These are phyloP conservation scores for Hyles euphorbiae DNA, from an alignment of 1,140 invertebrate species.

Conservation along the genomic window DNA sequence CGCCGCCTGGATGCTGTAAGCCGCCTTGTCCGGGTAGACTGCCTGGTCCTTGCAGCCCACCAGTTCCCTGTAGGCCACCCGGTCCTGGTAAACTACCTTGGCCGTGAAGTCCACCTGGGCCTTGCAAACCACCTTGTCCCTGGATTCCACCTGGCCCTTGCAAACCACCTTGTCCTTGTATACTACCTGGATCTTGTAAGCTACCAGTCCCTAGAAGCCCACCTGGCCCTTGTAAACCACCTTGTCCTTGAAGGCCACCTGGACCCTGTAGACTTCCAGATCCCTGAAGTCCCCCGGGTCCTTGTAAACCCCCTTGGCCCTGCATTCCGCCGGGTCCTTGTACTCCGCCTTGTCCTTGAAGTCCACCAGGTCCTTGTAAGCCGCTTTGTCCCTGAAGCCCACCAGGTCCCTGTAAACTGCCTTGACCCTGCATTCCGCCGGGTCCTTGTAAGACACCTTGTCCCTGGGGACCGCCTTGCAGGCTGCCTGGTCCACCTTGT, in stretches of 20 bases:
- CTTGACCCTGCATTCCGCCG: slow-evolving; percentile 26
- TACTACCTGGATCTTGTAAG: not conserved
- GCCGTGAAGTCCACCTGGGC: slow-evolving; percentile 19
- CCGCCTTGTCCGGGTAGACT: not conserved
- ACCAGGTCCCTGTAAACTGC: slow-evolving; percentile 29
- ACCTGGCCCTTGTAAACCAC: slow-evolving; percentile 1
- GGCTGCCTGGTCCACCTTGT: slow-evolving; percentile 1
- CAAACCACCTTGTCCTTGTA: slow-evolving; percentile 19
- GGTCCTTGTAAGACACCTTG: slow-evolving; percentile 18
- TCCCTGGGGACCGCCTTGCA: not conserved
- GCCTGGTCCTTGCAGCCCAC: slow-evolving; percentile 16
- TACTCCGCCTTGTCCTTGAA: slow-evolving; percentile 20
- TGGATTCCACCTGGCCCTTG: slow-evolving; percentile 32
- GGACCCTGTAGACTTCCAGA: slow-evolving; percentile 11
- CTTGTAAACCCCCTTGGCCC: slow-evolving; percentile 11
- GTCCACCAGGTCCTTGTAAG: not conserved
- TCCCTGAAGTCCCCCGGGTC: slow-evolving; percentile 14
- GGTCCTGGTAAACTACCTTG: slow-evolving; percentile 9
- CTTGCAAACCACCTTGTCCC: slow-evolving; percentile 1
- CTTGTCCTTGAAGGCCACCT: slow-evolving; percentile 24
- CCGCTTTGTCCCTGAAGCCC: slow-evolving; percentile 12
- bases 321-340: slow-evolving; percentile 17
- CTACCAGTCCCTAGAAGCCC: slow-evolving; percentile 1
- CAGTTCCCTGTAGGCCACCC: slow-evolving; percentile 36
- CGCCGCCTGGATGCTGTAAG: not conserved